Base-by-base conservation (phyloP, 2,113 vertebrate species). In the Phalacrocorax carbo region DNA sequence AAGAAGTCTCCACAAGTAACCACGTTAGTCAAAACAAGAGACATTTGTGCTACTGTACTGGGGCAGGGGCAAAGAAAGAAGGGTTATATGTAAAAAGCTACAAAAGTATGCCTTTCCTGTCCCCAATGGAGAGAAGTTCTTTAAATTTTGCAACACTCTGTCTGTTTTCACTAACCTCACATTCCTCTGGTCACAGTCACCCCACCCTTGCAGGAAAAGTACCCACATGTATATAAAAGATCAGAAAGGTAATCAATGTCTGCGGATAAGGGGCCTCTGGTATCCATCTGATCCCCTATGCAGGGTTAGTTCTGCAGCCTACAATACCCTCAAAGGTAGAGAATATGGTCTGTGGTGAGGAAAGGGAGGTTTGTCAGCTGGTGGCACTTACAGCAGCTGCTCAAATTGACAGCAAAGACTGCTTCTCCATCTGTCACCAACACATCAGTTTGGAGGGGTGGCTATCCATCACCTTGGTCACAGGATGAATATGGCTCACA, bases 331-430 rank as follows among this genome's bases (percentile, higher is more conserved):
- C 36, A 19, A 26, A 86, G 65, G 29, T 38, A 32, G 58, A 36
- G 40, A 72, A 68, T 1, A 0, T n/a, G 60, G 49, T 55, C 51
- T 16, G 25, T 1, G 0, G 29, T 20, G 51, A 85, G 44, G 38
- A 51, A 52, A 42, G 15, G 23, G n/a, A 55, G 19, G 40, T 46
- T n/a, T 40, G 16, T n/a, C n/a, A 49, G 77, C 65, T 60, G 18
- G 30, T 52, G 52, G 32, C 69, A 66, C 42, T 46, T 88, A 51
- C 7, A 77, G 29, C 34, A 42, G 27, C 52, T 77, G 38, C 58
- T 81, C 72, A 34, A 42, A 40, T 17, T 30, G 64, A 34, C 19
- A 51, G 20, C 48, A 84, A 38, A 84, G 29, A 25, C 30, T 32
- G 71, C 49, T 86, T 38, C 42, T 68, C 38, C 36, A 29, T 25